Base-by-base conservation (phyloP, 2,113 vertebrate species). In the Poeciliopsis turrubarensis region DNA sequence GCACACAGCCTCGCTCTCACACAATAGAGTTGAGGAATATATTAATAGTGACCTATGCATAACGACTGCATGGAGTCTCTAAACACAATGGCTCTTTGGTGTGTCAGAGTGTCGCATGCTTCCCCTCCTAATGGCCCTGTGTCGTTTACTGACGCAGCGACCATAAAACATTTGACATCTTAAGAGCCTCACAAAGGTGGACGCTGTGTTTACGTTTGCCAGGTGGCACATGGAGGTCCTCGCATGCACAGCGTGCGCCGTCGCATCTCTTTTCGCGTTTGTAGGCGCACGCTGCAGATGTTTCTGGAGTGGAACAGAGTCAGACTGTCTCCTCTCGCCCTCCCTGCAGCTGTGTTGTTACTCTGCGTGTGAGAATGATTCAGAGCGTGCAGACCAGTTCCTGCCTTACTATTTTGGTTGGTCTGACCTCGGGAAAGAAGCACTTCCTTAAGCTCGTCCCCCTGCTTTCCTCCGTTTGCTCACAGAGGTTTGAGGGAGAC, bases 391-490 rank as follows among this genome's bases (percentile, higher is more conserved):
- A 78, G 80, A 84, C 71, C 77, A 89, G 80, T 93, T 93, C 89
- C 82, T 57, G 30, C 67, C 30, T 83, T 83, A 86, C 81, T 93
- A 87, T 92, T 91, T 91, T 74, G 39, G 82, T 87, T 79, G 30
- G 73, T 81, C 69, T 85, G 68, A 86, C 84, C 81, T 86, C 61
- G 8, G 86, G 79, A 79, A 90, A 83, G 67, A 78, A 80, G 66
- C 75, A 68, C 89, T 92, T 94, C 84, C 87, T 84, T 80, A 68
- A 73, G 57, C 62, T 31, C 34, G 64, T 80, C 39, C 37, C 37
- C 26, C 13, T 27, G 57, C 34, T 62, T 67, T 77, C 7, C 70
- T 87, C 70, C 44, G 69, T 76, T 77, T 11, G 54, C 72, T 65
- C 70, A 41, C 47, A 68, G 5, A 65, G 22, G 17, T 68, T 32